Evolutionary conservation across 2,888 invertebrate genomes (phyloP), one percentile per base, ranked within the genome.

Genomic region (Rhingia campestris): DNA sequence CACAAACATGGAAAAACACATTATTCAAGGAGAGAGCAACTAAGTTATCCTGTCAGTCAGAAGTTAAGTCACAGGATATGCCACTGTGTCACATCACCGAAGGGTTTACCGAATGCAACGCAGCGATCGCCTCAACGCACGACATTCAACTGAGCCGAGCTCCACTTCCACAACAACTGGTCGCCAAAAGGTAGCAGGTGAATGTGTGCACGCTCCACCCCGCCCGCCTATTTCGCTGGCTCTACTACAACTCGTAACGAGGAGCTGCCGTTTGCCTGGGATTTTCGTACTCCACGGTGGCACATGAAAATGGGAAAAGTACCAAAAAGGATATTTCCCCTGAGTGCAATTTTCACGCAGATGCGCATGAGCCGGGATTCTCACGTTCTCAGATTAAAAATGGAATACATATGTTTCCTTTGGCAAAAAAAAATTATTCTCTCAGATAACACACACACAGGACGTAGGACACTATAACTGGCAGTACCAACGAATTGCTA

Each of bases 101-200:
- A 56, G 9, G 30, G 22, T 22, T 22, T 54, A 82, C 77, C 79
- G 79, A 84, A 79, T 84, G 82, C 82, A 79, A 54, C 74, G 80
- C 74, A 80, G 66, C 84, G 69, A 80, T 74, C 75, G 84, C 64
- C 80, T 74, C 80, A 84, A 84, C 84, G 84, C 74, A 80, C 84
- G 59, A 75, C 79, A 69, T 74, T 84, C 80, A 80, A 84, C 84
- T 84, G 84, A 77, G 35, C 12, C 77, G 43, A 77, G 47, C 58
- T 39, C 37, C 64, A 70, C 49, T 51, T 39, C 37, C 58, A 70
- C 49, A 77, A 39, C 35, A 56, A 58, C 33, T 77, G 45, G 12
- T 49, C 9, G 14, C 49, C 30, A 10, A 49, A 74, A 84, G 80
- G 70, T 75, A 75, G 58, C 74, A 84, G 84, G 84, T 84, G 70